Evolutionary conservation across 2,113 vertebrate genomes (phyloP).

Genomic region (Bubo scandiacus): DNA sequence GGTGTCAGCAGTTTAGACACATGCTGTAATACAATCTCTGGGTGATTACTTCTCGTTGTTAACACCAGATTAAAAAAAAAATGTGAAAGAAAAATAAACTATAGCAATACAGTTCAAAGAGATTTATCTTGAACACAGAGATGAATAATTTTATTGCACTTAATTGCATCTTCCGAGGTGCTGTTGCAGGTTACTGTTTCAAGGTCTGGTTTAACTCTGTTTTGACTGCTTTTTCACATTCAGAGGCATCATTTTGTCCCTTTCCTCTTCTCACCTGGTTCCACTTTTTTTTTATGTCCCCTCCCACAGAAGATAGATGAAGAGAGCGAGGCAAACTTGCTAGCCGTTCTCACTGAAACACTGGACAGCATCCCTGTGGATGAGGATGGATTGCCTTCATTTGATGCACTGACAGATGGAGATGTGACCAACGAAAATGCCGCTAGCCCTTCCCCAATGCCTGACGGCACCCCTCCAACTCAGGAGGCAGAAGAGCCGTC

Average conservation of each 20-base stretch:
- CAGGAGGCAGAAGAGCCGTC: constrained; percentile 97
- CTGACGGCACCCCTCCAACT: constrained; percentile 88
- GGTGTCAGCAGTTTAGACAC: constrained; percentile 56
- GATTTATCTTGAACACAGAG: not conserved
- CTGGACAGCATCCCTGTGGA: constrained; percentile 99
- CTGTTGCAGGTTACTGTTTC: not conserved
- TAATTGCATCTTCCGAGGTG: not conserved
- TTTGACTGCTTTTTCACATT: not conserved
- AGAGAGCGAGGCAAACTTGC: constrained; percentile 98
- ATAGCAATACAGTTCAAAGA: not conserved
- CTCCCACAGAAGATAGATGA: constrained; percentile 96
- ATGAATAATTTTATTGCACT: not conserved
- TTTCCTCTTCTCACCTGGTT: not conserved
- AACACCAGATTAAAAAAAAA: not conserved
- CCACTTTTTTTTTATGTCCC: not conserved
- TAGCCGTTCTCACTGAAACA: constrained; percentile 98
- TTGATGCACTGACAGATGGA: constrained; percentile 97
- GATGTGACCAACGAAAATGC: constrained; percentile 97
- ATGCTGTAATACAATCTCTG: constrained; percentile 63
- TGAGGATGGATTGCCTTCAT: constrained; percentile 99
- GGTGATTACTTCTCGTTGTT: constrained; percentile 52
- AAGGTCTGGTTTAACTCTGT: not conserved
- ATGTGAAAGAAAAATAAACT: constrained; percentile 20
- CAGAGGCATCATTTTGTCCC: not conserved
- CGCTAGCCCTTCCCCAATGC: constrained; percentile 90